Base-by-base conservation (phyloP, 2,888 invertebrate species). In the Oegoconia quadripuncta region DNA sequence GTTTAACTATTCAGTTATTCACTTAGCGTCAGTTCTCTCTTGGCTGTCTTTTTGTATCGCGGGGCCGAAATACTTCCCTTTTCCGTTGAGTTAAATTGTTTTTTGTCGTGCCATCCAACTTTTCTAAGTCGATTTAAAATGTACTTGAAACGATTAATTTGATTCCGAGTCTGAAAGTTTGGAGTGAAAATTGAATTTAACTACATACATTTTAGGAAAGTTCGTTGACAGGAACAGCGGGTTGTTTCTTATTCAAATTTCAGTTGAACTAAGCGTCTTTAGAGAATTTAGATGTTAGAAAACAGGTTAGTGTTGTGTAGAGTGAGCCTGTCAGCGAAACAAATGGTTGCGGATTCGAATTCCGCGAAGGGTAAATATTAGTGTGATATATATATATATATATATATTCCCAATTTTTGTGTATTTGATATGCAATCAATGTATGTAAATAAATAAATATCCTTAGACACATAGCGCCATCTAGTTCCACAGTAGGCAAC, bases 1-100 rank as follows among this genome's bases (percentile, higher is more conserved):
- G 74, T 83, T 83, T 84, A 83, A 86, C 82, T 82, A 83, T 84
- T 83, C 82, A 79, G 83, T 84, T 83, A 83, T 81, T 82, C 82
- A 81, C 79, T 82, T 81, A 81, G 69, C 76, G 74, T 75, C 73
- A 75, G 75, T 58, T 71, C 74, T 74, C 74, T 74, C 65, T 70
- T 58, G 50, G 59, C 64, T 71, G 74, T 69, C 74, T 79, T 79
- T 79, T 81, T 80, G 79, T 74, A 75, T 80, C 69, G 68, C 54
- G 55, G 66, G n/a, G 50, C 64, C 58, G 59, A 56, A 68, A 70
- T 67, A 59, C 61, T 57, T 63, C 58, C 58, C 51, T 61, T 74
- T 67, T 54, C 49, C 46, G 44, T 50, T 55, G 36, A 46, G 44
- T 51, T 48, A 52, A 59, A 59, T 52, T 50, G 53, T 52, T 58